These are phyloP conservation scores for Lepidochrysops patricia DNA, from an alignment of 2,888 invertebrate species.

Conservation along the genomic window DNA sequence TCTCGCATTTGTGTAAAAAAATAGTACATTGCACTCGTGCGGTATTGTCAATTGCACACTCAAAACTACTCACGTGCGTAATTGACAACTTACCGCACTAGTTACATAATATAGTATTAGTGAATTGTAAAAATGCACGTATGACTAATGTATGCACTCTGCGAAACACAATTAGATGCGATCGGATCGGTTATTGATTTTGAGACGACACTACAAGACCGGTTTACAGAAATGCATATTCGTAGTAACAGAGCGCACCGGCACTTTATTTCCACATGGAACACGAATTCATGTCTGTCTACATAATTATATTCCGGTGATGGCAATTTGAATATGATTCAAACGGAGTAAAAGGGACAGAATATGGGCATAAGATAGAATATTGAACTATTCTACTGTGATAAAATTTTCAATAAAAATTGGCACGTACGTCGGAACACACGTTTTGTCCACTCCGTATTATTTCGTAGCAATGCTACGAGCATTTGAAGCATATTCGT, in stretches of 20 bases:
- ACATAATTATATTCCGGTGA: conserved; percentile 3
- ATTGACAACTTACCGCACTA: no score
- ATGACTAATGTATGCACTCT: neutral
- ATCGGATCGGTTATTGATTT: neutral
- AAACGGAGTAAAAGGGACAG: neutral
- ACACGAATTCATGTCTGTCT: neutral
- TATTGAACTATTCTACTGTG: neutral
- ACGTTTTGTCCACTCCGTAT: neutral
- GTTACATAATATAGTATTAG: no score
- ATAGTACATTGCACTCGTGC: no score
- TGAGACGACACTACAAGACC: neutral
- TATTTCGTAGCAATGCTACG: neutral
- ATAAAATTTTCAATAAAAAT: neutral
- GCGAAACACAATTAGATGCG: neutral
- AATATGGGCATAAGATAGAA: neutral
- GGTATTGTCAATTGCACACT: no score
- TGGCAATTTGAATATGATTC: conserved; percentile 1
- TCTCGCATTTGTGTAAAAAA: no score
- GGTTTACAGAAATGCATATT: conserved; percentile 1
- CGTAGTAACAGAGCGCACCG: neutral
- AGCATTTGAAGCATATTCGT: neutral
- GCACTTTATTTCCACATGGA: neutral
- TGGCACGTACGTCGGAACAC: neutral
- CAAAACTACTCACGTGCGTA: no score
- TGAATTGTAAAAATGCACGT: neutral